Evolutionary conservation across 1,140 invertebrate species (phyloP), one percentile per base, ranked within the genome.

Genomic region (Xylocopa sonorina): DNA sequence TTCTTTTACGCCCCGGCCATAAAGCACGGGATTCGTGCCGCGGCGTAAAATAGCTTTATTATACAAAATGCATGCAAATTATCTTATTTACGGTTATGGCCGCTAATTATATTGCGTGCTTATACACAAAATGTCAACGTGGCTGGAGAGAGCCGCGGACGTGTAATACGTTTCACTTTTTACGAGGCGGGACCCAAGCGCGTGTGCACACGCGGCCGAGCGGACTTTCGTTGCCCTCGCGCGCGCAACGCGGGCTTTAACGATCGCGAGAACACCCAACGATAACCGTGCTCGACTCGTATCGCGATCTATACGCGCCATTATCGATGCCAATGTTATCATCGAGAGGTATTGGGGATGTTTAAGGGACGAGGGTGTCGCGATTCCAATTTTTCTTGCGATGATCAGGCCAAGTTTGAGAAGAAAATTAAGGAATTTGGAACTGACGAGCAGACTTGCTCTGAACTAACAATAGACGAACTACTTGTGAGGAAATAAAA

Each of bases 41-140:
- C 68, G 69, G 75, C 82, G 88, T 90, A 90, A 90, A 91, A 90
- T 89, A 90, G 89, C 88, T 90, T 88, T 89, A 91, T 91, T 89
- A 90, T 87, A 90, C 86, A 90, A 90, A 90, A 89, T 88, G 83
- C 84, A 91, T 91, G 90, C 88, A 91, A 91, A 91, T 91, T 90
- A 90, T 84, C 86, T 91, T 91, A 91, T 91, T 91, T 91, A 91
- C 81, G 90, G 85, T 91, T 90, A 91, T 90, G 83, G 84, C 74
- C 80, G 86, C 88, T 90, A 90, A 91, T 91, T 91, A 90, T 88
- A 90, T 89, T 88, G 90, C 85, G 85, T 85, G 85, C 88, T 87
- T 90, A 88, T 90, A 85, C 85, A 87, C 88, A 89, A 89, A 90
- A 91, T 91, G 90, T 91, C 90, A 91, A 91, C 89, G 88, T 87